phyloP scores from a whole-genome alignment of 2,888 invertebrate species.

The Cataglyphis cursor region DNA sequence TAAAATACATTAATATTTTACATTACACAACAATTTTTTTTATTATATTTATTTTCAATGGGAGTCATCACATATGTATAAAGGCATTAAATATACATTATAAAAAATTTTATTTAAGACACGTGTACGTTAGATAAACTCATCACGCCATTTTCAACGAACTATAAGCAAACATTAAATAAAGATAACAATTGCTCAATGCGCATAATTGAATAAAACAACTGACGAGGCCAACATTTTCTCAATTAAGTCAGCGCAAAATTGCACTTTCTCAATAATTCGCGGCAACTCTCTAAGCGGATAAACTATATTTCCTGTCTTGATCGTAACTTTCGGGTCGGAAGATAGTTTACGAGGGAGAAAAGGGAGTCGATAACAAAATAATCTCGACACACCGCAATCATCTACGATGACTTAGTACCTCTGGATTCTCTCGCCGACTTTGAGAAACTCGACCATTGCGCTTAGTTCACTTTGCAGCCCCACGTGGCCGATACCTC shows the following conservation, averaged over 20 bases:
- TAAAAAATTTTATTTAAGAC: neutral
- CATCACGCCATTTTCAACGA: neutral
- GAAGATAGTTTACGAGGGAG: slow-evolving; percentile 22
- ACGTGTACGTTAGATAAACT: neutral
- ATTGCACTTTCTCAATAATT: neutral
- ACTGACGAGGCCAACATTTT: neutral
- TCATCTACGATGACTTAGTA: slow-evolving; percentile 48
- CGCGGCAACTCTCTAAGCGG: neutral
- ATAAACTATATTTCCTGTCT: slow-evolving; percentile 12
- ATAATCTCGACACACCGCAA: slow-evolving; percentile 51
- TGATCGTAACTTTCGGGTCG: slow-evolving; percentile 31
- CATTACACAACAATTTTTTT: neutral
- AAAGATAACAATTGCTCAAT: neutral
- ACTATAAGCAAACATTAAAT: neutral
- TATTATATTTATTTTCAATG: neutral
- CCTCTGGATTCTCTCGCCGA: slow-evolving; percentile 32
- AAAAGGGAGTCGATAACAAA: slow-evolving; percentile 57
- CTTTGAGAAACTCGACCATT: slow-evolving; percentile 36
- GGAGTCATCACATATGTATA: neutral
- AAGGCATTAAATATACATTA: neutral
- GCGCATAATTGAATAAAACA: neutral
- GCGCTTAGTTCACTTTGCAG: slow-evolving; percentile 33
- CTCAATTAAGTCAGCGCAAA: neutral
- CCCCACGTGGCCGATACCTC: slow-evolving; percentile 35
- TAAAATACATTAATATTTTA: neutral